These are phyloP conservation scores for Caenorhabditis briggsae DNA, from an alignment of 1,140 invertebrate species.

Conservation along the genomic window DNA sequence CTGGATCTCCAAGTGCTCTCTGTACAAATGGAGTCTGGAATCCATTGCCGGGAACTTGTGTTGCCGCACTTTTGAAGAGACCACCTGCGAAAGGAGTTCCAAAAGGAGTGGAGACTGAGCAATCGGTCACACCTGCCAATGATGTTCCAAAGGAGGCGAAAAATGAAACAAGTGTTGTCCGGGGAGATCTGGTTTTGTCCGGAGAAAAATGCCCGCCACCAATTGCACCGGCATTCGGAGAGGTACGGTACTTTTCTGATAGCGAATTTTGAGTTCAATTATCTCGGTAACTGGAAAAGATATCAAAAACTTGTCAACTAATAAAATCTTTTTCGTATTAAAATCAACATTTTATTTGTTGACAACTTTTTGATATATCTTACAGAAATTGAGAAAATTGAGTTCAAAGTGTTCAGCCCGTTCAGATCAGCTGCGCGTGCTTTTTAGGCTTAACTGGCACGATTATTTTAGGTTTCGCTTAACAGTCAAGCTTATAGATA, in stretches of 20 bases:
- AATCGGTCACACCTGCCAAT: background rate
- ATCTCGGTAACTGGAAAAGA: too few species aligned
- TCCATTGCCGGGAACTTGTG: slow-evolving; percentile 26
- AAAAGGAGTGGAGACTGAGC: background rate
- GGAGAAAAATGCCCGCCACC: slow-evolving; percentile 29
- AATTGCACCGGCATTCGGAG: slow-evolving; percentile 34
- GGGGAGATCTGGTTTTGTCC: background rate
- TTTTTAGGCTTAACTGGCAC: too few species aligned
- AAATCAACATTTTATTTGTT: too few species aligned
- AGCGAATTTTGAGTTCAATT: too few species aligned
- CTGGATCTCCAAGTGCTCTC: slow-evolving; percentile 8
- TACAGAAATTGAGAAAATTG: too few species aligned
- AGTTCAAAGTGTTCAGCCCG: too few species aligned
- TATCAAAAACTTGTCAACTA: too few species aligned
- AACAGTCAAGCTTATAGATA: too few species aligned
- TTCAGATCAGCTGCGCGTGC: too few species aligned
- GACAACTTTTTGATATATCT: too few species aligned
- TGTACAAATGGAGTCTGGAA: slow-evolving; percentile 34
- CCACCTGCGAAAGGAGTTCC: slow-evolving; percentile 1
- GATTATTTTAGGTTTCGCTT: too few species aligned
- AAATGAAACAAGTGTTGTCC: background rate
- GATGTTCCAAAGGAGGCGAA: background rate
- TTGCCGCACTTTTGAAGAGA: background rate
- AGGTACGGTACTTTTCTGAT: background rate
- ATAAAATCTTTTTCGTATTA: too few species aligned